Percentiles rank a stretch among this genome's conserved stretches.
phyloP scores from a whole-genome alignment of 1,140 invertebrate species.

The Myzus persicae region DNA sequence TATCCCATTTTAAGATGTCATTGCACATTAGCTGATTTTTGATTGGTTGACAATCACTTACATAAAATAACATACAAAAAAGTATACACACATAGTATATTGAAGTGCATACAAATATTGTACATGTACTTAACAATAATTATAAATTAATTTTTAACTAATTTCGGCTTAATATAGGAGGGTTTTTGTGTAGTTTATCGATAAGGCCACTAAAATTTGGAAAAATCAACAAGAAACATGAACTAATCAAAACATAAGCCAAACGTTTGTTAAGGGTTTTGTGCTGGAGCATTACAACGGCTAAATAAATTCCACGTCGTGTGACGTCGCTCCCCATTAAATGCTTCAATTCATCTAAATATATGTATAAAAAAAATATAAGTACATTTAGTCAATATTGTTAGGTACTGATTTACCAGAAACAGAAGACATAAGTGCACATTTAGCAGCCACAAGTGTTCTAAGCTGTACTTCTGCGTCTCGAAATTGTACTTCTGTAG shows the following conservation, averaged over 20 bases:
- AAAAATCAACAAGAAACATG: slow-evolving; percentile 78
- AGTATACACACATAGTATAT: not conserved
- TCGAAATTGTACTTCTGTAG: slow-evolving; percentile 71
- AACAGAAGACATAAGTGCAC: slow-evolving; percentile 79
- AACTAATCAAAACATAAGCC: slow-evolving; percentile 86
- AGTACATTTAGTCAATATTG: not conserved
- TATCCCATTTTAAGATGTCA: not conserved
- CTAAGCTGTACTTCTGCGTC: slow-evolving; percentile 78
- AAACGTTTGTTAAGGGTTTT: slow-evolving; percentile 85
- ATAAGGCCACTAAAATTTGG: slow-evolving; percentile 74
- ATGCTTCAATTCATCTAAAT: slow-evolving; percentile 85
- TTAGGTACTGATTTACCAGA: slow-evolving; percentile 69
- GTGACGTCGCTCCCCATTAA: slow-evolving; percentile 92
- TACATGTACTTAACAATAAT: not conserved
- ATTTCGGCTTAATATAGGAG: slow-evolving; percentile 64
- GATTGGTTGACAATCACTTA: not conserved
- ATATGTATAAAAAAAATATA: not conserved
- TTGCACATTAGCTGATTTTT: too few species aligned
- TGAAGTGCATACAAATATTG: not conserved
- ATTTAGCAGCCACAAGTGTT: slow-evolving; percentile 85
- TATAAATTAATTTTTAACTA: not conserved
- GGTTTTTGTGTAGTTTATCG: slow-evolving; percentile 72
- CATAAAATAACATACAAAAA: not conserved
- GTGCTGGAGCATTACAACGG: slow-evolving; percentile 89
- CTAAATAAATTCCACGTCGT: slow-evolving; percentile 81